Base-by-base conservation (phyloP, 2,113 vertebrate genomes). In the Ctenodactylus gundi region DNA sequence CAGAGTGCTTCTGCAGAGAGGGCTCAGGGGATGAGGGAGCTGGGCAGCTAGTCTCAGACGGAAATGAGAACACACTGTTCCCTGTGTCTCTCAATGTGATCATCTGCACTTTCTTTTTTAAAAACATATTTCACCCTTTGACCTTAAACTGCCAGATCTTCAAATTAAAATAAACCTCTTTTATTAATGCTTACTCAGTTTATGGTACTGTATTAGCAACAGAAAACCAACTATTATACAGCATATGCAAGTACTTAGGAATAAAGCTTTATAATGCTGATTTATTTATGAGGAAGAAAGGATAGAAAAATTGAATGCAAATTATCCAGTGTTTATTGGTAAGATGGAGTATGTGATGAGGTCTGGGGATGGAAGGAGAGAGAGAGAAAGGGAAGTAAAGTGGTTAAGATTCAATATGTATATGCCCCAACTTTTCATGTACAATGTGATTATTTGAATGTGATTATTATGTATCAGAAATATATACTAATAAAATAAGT, bases 21-120 rank as follows among this genome's bases (percentile, higher is more conserved):
- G 27, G 7, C 49, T 12, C 20, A 67, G 60, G 39, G 31, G 29
- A 64, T 13, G 8, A 13, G 84, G 36, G 67, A 3, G 34, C 7
- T 1, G 18, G 21, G 39, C 9, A 55, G 34, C 51, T 20, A 7
- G 51, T 46, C 51, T 36, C 34, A 46, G 36, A 18, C 18, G 2
- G 51, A 27, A 9, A 21, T 4, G 9, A 27, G 53, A 29, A 20
- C 7, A 7, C 4, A 4, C 21, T 7, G 5, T 0, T 36, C 36
- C 14, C 4, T 2, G n/a, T 46, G 34, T 70, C 51, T 29, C 70
- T 8, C n/a, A 0, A 20, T 3, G 3, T 53, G 64, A 55, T 53
- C 29, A 68, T 29, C 14, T 57, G 39, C 14, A 27, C 8, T n/a
- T 1, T 39, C 21, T 46, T 41, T n/a, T n/a, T n/a, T n/a, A n/a